A percentile compares a stretch with the other conserved stretches of the same genome.
phyloP scores from a whole-genome alignment of 2,888 invertebrate genomes.

The Heliothis peltigera region DNA sequence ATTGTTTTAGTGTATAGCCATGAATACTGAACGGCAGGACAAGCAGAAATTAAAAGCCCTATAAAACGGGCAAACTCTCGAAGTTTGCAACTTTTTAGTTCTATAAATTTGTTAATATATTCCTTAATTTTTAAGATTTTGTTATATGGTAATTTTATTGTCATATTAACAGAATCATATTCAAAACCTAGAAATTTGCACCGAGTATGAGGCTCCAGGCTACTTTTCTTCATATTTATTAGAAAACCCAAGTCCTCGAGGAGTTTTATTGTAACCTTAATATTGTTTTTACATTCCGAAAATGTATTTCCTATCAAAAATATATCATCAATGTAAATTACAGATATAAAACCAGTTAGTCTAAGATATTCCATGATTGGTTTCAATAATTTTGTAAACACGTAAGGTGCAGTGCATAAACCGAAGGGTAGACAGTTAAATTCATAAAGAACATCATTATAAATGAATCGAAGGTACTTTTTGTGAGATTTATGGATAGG shows the following conservation, averaged over 20 bases:
- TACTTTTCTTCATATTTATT: no score
- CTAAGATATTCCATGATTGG: neutral
- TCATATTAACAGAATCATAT: constrained; percentile 19
- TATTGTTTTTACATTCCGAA: no score
- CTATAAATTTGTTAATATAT: constrained; percentile 9
- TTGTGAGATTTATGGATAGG: neutral
- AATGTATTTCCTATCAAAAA: no score
- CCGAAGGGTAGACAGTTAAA: constrained; percentile 13
- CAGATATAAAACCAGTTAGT: neutral
- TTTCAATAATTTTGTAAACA: constrained; percentile 9
- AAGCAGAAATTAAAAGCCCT: constrained; percentile 56
- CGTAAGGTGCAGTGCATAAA: neutral
- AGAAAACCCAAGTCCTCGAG: no score
- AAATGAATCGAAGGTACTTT: no score
- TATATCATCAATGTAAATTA: neutral
- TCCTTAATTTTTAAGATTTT: constrained; percentile 15
- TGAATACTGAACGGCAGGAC: constrained; percentile 63
- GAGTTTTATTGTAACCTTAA: no score
- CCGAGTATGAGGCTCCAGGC: no score
- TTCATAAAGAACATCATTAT: no score
- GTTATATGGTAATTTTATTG: constrained; percentile 8
- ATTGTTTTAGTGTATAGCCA: constrained; percentile 56
- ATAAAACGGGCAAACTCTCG: constrained; percentile 51
- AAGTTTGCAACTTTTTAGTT: constrained; percentile 43
- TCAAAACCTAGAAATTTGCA: neutral